These are phyloP conservation scores for Dasypus novemcinctus DNA, from an alignment of 2,113 vertebrate genomes.

Conservation along the genomic window DNA sequence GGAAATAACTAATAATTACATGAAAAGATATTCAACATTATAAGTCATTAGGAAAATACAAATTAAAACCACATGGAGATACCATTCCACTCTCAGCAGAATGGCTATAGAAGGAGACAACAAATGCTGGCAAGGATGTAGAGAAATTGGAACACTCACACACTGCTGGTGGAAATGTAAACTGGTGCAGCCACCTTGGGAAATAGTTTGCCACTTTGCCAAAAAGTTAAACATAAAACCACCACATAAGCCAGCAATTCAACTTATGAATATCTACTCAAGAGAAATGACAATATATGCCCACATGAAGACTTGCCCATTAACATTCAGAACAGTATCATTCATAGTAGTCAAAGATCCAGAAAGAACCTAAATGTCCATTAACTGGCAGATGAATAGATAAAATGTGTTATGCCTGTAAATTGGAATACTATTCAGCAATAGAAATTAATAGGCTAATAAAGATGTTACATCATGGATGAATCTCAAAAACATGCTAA, in stretches of 20 bases:
- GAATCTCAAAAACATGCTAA: background rate
- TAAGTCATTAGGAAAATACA: background rate
- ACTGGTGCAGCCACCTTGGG: background rate
- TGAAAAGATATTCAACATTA: background rate
- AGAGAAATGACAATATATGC: no score
- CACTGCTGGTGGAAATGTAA: no score
- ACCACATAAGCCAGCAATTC: background rate
- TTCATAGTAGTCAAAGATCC: background rate
- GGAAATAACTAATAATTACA: background rate
- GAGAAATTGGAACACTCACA: background rate
- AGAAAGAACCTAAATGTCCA: background rate
- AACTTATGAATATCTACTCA: background rate
- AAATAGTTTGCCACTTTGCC: background rate
- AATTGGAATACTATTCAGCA: background rate
- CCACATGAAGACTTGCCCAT: background rate
- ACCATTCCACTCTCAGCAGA: background rate
- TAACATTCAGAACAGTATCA: background rate
- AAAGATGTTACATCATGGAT: background rate
- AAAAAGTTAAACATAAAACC: background rate
- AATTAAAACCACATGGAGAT: background rate
- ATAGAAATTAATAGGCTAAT: background rate
- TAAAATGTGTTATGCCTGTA: background rate
- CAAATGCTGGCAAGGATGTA: background rate
- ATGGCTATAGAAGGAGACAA: background rate
- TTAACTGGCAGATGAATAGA: background rate